Evolutionary conservation across 1,140 invertebrate genomes (phyloP).

Genomic region (Aphaenogaster rudis): DNA sequence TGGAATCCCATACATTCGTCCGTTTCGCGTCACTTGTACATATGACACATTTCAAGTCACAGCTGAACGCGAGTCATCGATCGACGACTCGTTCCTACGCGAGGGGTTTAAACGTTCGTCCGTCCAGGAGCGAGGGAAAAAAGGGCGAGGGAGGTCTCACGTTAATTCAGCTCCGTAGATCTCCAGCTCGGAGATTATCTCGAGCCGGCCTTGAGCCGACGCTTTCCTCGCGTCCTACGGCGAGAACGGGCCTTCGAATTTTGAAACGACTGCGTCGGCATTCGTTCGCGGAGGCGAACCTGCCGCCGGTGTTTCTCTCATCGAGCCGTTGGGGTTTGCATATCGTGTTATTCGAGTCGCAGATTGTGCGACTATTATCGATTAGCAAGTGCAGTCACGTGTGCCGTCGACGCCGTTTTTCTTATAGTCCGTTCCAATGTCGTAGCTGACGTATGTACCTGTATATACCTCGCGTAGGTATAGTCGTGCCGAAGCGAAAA

Average conservation of each 20-base stretch:
- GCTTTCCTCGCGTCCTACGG: slow-evolving; percentile 75
- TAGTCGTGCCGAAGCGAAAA: not conserved
- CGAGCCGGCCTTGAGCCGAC: slow-evolving; percentile 77
- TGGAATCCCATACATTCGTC: not conserved
- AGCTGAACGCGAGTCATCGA: slow-evolving; percentile 18
- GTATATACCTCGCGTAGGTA: not conserved
- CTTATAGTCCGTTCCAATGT: not conserved
- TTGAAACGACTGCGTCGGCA: slow-evolving; percentile 52
- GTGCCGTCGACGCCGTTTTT: slow-evolving; percentile 21
- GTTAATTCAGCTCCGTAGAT: not conserved
- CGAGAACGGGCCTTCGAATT: slow-evolving; percentile 69
- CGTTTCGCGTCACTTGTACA: not conserved
- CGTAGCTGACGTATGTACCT: not conserved
- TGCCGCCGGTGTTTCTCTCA: not conserved
- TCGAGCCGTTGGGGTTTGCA: not conserved
- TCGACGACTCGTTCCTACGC: slow-evolving; percentile 2
- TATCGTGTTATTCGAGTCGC: not conserved
- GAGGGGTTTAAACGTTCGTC: not conserved
- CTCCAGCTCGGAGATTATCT: slow-evolving; percentile 3
- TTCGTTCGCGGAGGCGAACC: slow-evolving; percentile 21
- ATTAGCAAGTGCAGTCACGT: slow-evolving; percentile 32
- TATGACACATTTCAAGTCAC: not conserved
- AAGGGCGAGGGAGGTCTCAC: not conserved
- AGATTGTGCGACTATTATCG: slow-evolving; percentile 33
- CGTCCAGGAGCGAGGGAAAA: not conserved